Evolutionary conservation across 2,797 vertebrate genomes (phyloP).

Genomic region (Anguilla anguilla): DNA sequence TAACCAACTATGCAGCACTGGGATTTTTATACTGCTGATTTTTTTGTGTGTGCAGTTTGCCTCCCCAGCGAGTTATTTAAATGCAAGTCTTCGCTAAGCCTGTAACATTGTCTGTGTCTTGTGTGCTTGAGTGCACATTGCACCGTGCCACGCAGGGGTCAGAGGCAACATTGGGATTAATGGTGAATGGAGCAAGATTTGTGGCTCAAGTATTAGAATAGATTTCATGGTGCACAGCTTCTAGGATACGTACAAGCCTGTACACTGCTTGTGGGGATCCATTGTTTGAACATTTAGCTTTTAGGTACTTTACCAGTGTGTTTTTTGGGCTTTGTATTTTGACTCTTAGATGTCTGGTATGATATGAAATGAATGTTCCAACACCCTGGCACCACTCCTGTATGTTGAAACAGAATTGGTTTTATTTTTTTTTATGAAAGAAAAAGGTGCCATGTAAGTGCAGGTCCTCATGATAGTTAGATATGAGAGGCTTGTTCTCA

Average conservation of each 20-base stretch:
- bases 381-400: not conserved
- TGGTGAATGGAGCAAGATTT: not conserved
- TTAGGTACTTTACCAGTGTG: not conserved
- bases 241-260: not conserved
- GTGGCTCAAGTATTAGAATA: not conserved
- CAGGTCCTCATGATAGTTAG: not conserved
- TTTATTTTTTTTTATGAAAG: not conserved
- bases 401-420: not conserved
- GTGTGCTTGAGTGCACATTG: not conserved
- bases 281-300: not conserved
- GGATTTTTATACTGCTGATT: not conserved
- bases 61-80: not conserved
- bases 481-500: not conserved
- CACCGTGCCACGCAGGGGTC: not conserved
- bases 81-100: not conserved
- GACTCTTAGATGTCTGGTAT: not conserved
- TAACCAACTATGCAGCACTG: not conserved
- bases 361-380: not conserved
- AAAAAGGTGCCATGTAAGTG: not conserved
- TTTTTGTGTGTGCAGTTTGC: not conserved
- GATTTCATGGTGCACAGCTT: not conserved
- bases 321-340: not conserved
- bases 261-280: not conserved
- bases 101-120: not conserved
- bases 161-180: not conserved